These are phyloP conservation scores for Halcyon leucocephala DNA, from an alignment of 2,797 vertebrate genomes.

Conservation along the genomic window DNA sequence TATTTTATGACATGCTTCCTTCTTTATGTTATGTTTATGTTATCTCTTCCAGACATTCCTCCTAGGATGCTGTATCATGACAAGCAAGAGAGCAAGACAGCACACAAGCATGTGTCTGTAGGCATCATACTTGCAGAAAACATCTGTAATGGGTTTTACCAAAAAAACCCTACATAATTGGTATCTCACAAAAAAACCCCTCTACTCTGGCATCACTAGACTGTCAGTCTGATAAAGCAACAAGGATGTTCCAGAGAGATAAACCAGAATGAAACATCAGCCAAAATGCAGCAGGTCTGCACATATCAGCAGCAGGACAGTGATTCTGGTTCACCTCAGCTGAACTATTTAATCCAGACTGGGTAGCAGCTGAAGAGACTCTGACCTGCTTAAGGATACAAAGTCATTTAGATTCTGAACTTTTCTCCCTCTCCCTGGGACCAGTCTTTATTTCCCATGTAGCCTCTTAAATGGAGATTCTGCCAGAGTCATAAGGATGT, in stretches of 20 bases:
- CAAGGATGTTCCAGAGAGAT: constrained; percentile 35
- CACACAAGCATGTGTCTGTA: neutral
- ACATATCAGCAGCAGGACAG: neutral
- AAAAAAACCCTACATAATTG: neutral
- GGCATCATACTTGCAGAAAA: neutral
- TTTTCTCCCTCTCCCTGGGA: neutral
- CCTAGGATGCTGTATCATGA: neutral
- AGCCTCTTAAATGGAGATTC: neutral
- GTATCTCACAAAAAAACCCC: neutral
- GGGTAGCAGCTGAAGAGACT: neutral
- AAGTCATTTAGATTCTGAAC: neutral
- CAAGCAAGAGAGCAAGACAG: neutral
- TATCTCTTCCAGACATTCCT: constrained; percentile 31
- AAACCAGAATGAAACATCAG: constrained; percentile 3
- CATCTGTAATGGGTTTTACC: neutral
- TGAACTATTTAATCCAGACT: constrained; percentile 40
- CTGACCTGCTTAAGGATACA: neutral
- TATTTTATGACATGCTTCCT: neutral
- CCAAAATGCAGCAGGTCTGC: neutral
- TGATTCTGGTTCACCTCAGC: constrained; percentile 16
- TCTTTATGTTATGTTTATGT: neutral
- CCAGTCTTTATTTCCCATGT: neutral
- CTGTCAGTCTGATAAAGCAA: neutral
- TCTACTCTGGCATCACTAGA: neutral
- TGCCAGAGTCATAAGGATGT: neutral